Evolutionary conservation across 64 coral and sea anemone genomes (phyloP).

Genomic region (Porites australiensis): DNA sequence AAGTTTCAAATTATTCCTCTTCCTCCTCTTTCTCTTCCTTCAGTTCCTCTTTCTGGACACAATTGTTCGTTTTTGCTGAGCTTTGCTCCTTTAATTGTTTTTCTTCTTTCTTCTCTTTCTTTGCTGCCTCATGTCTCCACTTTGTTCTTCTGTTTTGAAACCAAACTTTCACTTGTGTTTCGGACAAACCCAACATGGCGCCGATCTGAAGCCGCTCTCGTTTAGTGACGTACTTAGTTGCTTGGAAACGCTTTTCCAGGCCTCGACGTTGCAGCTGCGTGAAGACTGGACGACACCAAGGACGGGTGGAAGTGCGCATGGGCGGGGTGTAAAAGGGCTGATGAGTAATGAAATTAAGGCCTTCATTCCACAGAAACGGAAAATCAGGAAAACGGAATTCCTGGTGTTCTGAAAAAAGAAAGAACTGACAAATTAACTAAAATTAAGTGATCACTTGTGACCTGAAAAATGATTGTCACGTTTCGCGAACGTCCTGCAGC

Average conservation of each 20-base stretch:
- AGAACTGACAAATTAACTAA: too few relatives aligned
- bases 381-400: not conserved
- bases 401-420: not conserved
- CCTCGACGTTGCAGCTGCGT: conserved; percentile 64
- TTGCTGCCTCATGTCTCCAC: conserved; percentile 50
- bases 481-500: too few relatives aligned
- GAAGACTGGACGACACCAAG: conserved; percentile 67
- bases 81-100: not conserved
- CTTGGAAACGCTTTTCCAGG: conserved; percentile 69
- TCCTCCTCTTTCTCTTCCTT: too few relatives aligned
- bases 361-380: not conserved
- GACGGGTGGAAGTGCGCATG: conserved; percentile 32
- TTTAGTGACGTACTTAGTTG: conserved; percentile 64
- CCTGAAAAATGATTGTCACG: too few relatives aligned
- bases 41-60: too few relatives aligned
- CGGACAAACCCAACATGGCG: conserved; percentile 65
- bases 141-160: conserved; percentile 66
- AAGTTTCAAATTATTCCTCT: too few relatives aligned
- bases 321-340: not conserved
- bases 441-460: too few relatives aligned
- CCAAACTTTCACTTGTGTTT: conserved; percentile 71
- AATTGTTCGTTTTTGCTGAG: too few relatives aligned
- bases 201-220: conserved; percentile 57
- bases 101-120: conserved; percentile 44
- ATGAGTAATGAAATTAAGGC: not conserved